Conservation (phyloP, 2,888 invertebrate species). For the Pachydiplax longipennis region DNA sequence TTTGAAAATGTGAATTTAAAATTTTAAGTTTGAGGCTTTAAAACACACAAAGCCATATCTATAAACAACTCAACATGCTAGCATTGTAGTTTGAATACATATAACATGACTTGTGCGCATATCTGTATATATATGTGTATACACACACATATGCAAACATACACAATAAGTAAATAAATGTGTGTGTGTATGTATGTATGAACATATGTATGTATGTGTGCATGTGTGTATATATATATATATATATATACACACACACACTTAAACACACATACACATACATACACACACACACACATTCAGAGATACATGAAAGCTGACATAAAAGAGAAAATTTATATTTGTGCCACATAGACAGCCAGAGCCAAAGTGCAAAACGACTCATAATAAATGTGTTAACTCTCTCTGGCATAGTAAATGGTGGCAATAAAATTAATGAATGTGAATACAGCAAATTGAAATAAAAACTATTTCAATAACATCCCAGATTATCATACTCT, state of each 20-base stretch:
- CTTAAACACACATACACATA: no score
- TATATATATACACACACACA: no score
- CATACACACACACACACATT: no score
- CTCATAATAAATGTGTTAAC: not conserved
- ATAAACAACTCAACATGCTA: conserved; percentile 39
- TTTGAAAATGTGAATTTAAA: conserved; percentile 10
- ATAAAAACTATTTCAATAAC: not conserved
- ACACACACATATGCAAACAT: no score
- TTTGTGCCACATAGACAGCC: conserved; percentile 41
- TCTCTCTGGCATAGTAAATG: not conserved
- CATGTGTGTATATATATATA: no score
- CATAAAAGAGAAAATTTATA: not conserved
- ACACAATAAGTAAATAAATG: no score
- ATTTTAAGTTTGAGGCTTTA: conserved; percentile 20
- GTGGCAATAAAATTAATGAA: not conserved
- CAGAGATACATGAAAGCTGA: not conserved
- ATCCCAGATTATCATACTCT: not conserved
- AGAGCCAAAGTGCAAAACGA: conserved; percentile 34
- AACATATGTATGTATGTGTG: no score
- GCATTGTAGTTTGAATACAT: conserved; percentile 5
- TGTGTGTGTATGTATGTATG: no score
- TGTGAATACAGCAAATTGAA: not conserved
- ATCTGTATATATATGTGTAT: not conserved
- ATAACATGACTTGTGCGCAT: not conserved
- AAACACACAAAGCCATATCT: conserved; percentile 43